Base-by-base conservation (phyloP, 2,888 invertebrate genomes). In the Ptychoptera albimana region DNA sequence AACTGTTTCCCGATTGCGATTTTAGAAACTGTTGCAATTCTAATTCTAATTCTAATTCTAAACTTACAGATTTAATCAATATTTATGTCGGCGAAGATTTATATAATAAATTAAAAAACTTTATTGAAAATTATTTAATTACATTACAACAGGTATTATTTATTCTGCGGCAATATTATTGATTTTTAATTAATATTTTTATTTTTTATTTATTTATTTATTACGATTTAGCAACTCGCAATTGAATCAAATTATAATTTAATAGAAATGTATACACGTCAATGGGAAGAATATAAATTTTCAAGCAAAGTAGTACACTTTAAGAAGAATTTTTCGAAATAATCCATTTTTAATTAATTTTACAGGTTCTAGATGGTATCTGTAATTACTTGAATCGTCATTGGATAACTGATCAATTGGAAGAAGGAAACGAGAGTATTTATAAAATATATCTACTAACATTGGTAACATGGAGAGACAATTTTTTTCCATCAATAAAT, bases 211-310 rank as follows among this genome's bases (percentile, higher is more conserved):
- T n/a, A n/a, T n/a, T n/a, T n/a, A n/a, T n/a, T n/a, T n/a, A n/a
- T n/a, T n/a, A n/a, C n/a, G n/a, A n/a, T n/a, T n/a, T n/a, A n/a
- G n/a, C n/a, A n/a, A n/a, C n/a, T n/a, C n/a, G n/a, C n/a, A n/a
- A n/a, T n/a, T n/a, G n/a, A n/a, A n/a, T n/a, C n/a, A n/a, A n/a
- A n/a, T n/a, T n/a, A n/a, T n/a, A n/a, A n/a, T n/a, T n/a, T n/a
- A n/a, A n/a, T n/a, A n/a, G n/a, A n/a, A n/a, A n/a, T n/a, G 69
- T 98, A 98, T 70, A 96, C 94, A 13, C 79, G 81, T 55, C 89
- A 94, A 59, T 98, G 98, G 98, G 93, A 93, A 61, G 88, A 93
- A 58, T 99, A 94, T 66, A 92, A 93, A 66, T 94, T 96, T 69
- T 93, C 93, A 45, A 92, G 92, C 52, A 87, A 91, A 60, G 97